Base-by-base conservation (phyloP, 2,888 invertebrate genomes). In the Punctoribates punctum region DNA sequence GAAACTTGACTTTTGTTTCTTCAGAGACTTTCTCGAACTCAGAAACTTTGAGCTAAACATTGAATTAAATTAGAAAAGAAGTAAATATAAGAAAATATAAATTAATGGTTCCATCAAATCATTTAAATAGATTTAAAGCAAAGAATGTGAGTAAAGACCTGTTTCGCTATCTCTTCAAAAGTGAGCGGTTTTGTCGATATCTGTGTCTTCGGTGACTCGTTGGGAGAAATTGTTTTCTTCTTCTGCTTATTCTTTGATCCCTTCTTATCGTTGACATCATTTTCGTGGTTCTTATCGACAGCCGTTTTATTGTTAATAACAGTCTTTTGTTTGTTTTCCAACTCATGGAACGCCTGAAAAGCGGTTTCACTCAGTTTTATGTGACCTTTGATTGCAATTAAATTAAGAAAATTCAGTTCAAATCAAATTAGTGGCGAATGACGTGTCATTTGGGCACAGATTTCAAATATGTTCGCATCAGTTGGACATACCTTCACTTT, bases 1-100 rank as follows among this genome's bases (percentile, higher is more conserved):
- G 83, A 78, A 83, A 84, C 67, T 81, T 81, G 4, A 80, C 80
- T 77, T 83, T 81, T 15, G 82, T 81, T 77, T 81, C 81, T 6
- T 80, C 79, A 60, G 84, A 74, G 8, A 83, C 80, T 25, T 80
- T 81, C 77, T 82, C 82, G 73, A 84, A 65, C 9, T 84, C 83
- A 73, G 80, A 79, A 27, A 81, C 80, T 13, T 82, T 81, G 73
- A 84, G 79, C 84, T 84, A 76, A 25, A 80, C 76, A 54, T 46
- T 27, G 74, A 78, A 46, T n/a, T 20, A 51, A 34, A 13, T 29
- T 9, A 62, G 25, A 11, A 62, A 62, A 29, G 4, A n/a, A n/a
- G n/a, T n/a, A n/a, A n/a, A n/a, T n/a, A n/a, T n/a, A n/a, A n/a
- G n/a, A 34, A 34, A 34, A 34, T 34, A 34, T 34, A 4, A 34